Conservation (phyloP, 2,797 vertebrate genomes). For the Mus minutoides region DNA sequence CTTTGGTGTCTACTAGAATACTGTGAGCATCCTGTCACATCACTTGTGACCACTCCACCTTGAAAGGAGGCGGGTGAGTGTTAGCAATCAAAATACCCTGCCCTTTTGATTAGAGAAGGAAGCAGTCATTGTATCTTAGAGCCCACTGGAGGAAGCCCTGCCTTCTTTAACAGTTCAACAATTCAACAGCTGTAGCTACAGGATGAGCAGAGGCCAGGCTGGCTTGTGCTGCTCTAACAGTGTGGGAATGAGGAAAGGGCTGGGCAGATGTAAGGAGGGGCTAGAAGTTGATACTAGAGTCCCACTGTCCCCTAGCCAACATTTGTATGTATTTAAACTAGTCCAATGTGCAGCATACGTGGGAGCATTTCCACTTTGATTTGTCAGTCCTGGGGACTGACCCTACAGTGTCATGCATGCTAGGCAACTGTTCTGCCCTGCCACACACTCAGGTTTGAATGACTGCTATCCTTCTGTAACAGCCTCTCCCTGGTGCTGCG, state of each 20-base stretch:
- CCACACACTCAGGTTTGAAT: neutral
- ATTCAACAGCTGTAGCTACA: neutral
- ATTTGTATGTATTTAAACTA: neutral
- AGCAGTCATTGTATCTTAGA: neutral
- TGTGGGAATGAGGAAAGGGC: neutral
- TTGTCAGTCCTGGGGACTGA: neutral
- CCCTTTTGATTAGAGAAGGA: neutral
- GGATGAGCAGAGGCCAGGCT: neutral
- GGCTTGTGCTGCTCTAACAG: neutral
- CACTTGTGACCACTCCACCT: neutral
- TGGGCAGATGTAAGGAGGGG: neutral
- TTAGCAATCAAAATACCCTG: neutral
- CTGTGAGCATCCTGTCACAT: neutral
- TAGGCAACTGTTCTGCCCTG: neutral
- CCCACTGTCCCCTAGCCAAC: neutral
- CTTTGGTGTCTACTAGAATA: neutral
- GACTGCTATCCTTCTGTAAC: neutral
- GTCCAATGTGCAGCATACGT: neutral
- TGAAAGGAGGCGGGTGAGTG: neutral
- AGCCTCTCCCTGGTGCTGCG: neutral
- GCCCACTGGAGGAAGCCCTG: neutral
- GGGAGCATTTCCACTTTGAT: neutral
- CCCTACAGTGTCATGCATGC: neutral
- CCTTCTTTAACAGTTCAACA: neutral
- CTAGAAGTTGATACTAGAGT: neutral